Percentiles rank a stretch among this genome's conserved stretches.
Conservation (phyloP, 1,140 invertebrate species). For the Dermatophagoides farinae region DNA sequence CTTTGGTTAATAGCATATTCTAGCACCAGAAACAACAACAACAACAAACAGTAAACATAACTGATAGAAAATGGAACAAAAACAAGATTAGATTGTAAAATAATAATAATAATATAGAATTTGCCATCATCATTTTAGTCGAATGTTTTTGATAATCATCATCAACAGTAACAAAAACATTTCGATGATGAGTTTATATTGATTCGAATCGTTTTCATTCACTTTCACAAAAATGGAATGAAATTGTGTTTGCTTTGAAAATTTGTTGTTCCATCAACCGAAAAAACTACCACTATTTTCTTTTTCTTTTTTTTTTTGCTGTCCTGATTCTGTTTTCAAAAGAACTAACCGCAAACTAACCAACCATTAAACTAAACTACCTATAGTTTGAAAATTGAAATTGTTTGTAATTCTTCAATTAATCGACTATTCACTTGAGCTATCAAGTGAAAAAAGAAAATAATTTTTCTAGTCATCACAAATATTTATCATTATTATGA, state of each 20-base stretch:
- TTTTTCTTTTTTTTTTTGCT: neutral
- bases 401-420: neutral
- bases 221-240: neutral
- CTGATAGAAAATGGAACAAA: too few species aligned
- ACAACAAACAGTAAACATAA: too few species aligned
- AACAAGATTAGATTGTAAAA: too few species aligned
- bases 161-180: neutral
- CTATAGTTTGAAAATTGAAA: neutral
- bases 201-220: neutral
- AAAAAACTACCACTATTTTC: neutral
- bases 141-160: too few species aligned
- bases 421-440: neutral
- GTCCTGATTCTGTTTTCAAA: too few species aligned
- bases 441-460: neutral
- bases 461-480: neutral
- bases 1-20: too few species aligned
- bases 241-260: neutral
- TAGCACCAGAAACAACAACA: too few species aligned
- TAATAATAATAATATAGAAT: too few species aligned
- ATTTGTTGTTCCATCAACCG: neutral
- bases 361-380: too few species aligned
- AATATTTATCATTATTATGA: too few species aligned
- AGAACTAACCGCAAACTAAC: too few species aligned
- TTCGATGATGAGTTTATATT: neutral
- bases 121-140: too few species aligned